A percentile compares a stretch with the other conserved stretches of the same genome.
phyloP scores from a whole-genome alignment of 2,113 vertebrate genomes.

The Hippocampus barbouri region DNA sequence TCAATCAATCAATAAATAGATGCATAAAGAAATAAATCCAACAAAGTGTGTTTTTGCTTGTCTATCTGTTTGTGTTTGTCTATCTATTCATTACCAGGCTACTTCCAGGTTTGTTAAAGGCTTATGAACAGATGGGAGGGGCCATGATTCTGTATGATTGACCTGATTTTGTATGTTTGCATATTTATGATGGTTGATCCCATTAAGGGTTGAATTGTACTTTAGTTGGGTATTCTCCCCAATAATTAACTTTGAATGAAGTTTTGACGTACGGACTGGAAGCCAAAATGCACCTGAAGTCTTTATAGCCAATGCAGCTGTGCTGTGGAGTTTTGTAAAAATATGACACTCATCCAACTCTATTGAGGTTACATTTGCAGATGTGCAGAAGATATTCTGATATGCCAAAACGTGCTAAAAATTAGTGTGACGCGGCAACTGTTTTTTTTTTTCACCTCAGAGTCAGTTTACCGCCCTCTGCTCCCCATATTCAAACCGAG shows the following conservation, averaged over 20 bases:
- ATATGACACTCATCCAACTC: conserved; percentile 25
- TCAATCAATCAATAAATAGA: too few species aligned
- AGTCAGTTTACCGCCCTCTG: conserved; percentile 20
- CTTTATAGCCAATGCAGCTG: conserved; percentile 34
- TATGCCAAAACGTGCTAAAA: conserved; percentile 44
- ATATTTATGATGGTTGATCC: not conserved
- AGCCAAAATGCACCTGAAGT: conserved; percentile 35
- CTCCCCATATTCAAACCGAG: conserved; percentile 13
- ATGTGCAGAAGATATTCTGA: conserved; percentile 54
- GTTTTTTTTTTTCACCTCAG: conserved; percentile 24
- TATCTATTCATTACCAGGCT: not conserved
- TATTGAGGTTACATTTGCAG: conserved; percentile 34
- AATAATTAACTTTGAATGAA: too few species aligned
- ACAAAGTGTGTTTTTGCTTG: not conserved
- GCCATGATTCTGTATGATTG: not conserved
- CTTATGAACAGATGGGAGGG: not conserved
- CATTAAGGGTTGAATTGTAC: not conserved
- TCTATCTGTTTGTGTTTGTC: not conserved
- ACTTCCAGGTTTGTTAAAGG: not conserved
- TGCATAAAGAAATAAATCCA: not conserved
- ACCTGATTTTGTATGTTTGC: too few species aligned
- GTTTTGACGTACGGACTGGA: too few species aligned
- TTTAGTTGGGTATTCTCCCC: too few species aligned
- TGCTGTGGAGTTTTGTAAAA: conserved; percentile 29
- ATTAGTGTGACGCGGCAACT: conserved; percentile 57